A percentile compares a stretch with the other conserved stretches of the same genome.
These are phyloP conservation scores for Lasioglossum figueresi DNA, from an alignment of 2,888 invertebrate species.

Conservation along the genomic window DNA sequence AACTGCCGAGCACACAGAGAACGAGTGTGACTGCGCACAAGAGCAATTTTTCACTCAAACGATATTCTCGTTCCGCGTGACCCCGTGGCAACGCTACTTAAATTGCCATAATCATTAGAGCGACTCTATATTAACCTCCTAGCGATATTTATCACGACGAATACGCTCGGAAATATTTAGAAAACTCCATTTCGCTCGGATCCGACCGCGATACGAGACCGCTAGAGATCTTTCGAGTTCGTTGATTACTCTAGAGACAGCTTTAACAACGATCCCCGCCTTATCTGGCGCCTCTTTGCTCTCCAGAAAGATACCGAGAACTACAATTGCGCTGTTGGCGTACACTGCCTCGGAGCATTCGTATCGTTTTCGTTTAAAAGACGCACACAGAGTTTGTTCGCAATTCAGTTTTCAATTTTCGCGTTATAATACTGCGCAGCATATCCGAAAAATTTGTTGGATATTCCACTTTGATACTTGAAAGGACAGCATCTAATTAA, in stretches of 20 bases:
- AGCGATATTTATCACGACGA: constrained; percentile 11
- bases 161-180: neutral
- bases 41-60: neutral
- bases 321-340: neutral
- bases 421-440: neutral
- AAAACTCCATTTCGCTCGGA: neutral
- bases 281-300: neutral
- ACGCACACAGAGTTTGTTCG: neutral
- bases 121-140: neutral
- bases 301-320: neutral
- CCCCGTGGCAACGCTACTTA: neutral
- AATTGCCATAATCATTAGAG: neutral
- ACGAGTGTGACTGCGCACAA: neutral
- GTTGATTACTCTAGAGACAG: constrained; percentile 13
- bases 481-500: neutral
- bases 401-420: neutral
- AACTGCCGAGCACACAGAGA: neutral
- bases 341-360: neutral
- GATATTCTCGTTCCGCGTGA: neutral
- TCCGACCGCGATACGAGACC: neutral
- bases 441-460: neutral
- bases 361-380: neutral
- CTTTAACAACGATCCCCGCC: neutral
- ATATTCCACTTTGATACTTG: neutral
- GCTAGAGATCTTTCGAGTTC: neutral